phyloP scores from a whole-genome alignment of 2,888 invertebrate species.

The Amblyteles armatorius region DNA sequence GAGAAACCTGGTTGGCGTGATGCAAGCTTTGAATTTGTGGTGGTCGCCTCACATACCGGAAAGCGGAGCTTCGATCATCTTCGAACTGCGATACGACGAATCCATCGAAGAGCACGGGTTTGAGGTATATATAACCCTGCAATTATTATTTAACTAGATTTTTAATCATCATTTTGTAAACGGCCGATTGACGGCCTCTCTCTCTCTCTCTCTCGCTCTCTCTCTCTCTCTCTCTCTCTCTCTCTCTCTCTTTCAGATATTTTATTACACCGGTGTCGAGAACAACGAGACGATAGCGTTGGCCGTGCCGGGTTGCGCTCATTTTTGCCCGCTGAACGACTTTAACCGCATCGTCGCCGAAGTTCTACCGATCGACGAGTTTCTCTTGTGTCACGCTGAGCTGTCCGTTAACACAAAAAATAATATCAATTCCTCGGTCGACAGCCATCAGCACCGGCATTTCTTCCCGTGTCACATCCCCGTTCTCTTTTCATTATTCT shows the following conservation, averaged over 20 bases:
- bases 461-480: constrained; percentile 28
- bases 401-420: neutral
- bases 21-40: constrained; percentile 78
- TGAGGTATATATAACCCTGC: constrained; percentile 72
- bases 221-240: no score
- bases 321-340: constrained; percentile 73
- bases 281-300: constrained; percentile 62
- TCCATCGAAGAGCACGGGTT: constrained; percentile 71
- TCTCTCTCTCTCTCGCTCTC: neutral
- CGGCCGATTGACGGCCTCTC: neutral
- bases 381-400: constrained; percentile 66
- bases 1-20: constrained; percentile 76
- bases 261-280: constrained; percentile 71
- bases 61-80: constrained; percentile 77
- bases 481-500: neutral
- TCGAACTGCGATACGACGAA: constrained; percentile 75
- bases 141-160: neutral
- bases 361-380: constrained; percentile 71
- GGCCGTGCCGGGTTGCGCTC: constrained; percentile 70
- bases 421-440: constrained; percentile 21
- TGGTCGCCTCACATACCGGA: constrained; percentile 78
- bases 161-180: neutral
- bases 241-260: constrained; percentile 59
- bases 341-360: constrained; percentile 70
- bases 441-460: constrained; percentile 5